Evolutionary conservation across 2,888 invertebrate genomes (phyloP), one percentile per base, ranked within the genome.

Genomic region (Anoncus sp.): DNA sequence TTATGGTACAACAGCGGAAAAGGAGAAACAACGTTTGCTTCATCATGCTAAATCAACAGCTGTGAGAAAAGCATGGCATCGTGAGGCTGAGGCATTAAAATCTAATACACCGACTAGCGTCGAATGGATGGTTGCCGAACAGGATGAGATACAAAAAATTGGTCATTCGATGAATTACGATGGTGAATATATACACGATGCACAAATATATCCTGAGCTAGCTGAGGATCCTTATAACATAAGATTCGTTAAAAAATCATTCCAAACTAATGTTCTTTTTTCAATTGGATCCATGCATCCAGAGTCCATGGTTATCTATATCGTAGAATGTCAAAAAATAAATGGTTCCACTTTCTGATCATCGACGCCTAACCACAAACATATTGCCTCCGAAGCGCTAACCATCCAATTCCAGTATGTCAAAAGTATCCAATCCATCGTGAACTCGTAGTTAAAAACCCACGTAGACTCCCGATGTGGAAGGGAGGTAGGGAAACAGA

Each of bases 201-300:
- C 98, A 38, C 95, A 96, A 85, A 93, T 95, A 77, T 98, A 98
- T 92, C 98, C 98, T 0, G 98, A 98, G 90, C 93, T 98, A 66
- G 97, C 98, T 67, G 98, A 98, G 92, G 98, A 98, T 92, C 98
- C 98, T 7, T 97, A 97, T 92, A 98, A 98, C 92, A 95, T 99
- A 80, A 95, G 96, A 88, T 97, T 98, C 90, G 94, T 96, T 49
- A 97, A 97, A 92, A 96, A 96, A 91, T 94, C 96, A n/a, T n/a
- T n/a, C n/a, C n/a, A n/a, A n/a, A n/a, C n/a, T n/a, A n/a, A n/a
- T n/a, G n/a, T n/a, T n/a, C n/a, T n/a, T n/a, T n/a, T n/a, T n/a
- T n/a, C n/a, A n/a, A n/a, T n/a, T n/a, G n/a, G n/a, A n/a, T n/a
- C n/a, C n/a, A n/a, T n/a, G n/a, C n/a, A n/a, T n/a, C n/a, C n/a